Percentiles rank a stretch among this genome's conserved stretches.
phyloP scores from a whole-genome alignment of 2,113 vertebrate genomes.

The Siniperca chuatsi region DNA sequence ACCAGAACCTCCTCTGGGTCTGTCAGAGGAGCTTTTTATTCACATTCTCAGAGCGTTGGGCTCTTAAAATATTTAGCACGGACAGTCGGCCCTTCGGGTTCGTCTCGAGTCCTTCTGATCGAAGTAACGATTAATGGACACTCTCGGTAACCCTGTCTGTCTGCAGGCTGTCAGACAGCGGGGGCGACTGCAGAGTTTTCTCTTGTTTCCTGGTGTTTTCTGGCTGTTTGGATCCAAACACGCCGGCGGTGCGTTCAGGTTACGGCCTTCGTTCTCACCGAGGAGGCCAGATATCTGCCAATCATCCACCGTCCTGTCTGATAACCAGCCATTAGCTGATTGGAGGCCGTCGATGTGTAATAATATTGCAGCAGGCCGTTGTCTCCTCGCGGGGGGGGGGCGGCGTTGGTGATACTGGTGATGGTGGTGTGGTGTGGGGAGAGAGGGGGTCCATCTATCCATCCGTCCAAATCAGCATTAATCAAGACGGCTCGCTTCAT shows the following conservation, averaged over 20 bases:
- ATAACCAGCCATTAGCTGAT: slow-evolving; percentile 91
- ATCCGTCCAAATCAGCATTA: slow-evolving; percentile 92
- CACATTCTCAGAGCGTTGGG: too few relatives aligned
- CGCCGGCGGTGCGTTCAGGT: slow-evolving; percentile 20
- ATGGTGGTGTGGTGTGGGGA: neutral
- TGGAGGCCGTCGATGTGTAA: slow-evolving; percentile 88
- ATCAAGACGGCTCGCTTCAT: slow-evolving; percentile 93
- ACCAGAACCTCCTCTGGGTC: too few relatives aligned
- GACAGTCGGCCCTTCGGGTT: too few relatives aligned
- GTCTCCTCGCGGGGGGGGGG: slow-evolving; percentile 71
- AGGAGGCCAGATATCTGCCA: neutral
- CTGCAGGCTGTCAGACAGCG: too few relatives aligned
- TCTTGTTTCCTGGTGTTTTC: slow-evolving; percentile 16
- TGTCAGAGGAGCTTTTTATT: too few relatives aligned
- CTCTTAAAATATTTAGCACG: too few relatives aligned
- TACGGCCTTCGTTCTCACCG: neutral
- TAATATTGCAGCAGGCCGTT: slow-evolving; percentile 91
- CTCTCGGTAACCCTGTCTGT: too few relatives aligned
- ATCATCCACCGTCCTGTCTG: slow-evolving; percentile 77
- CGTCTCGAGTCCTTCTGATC: too few relatives aligned
- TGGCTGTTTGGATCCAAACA: slow-evolving; percentile 59
- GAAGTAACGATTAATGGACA: too few relatives aligned
- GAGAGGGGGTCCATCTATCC: slow-evolving; percentile 35
- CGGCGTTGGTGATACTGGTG: slow-evolving; percentile 28
- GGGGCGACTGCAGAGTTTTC: neutral